These are phyloP conservation scores for Cavia porcellus DNA, from an alignment of 2,113 vertebrate species.

Conservation along the genomic window DNA sequence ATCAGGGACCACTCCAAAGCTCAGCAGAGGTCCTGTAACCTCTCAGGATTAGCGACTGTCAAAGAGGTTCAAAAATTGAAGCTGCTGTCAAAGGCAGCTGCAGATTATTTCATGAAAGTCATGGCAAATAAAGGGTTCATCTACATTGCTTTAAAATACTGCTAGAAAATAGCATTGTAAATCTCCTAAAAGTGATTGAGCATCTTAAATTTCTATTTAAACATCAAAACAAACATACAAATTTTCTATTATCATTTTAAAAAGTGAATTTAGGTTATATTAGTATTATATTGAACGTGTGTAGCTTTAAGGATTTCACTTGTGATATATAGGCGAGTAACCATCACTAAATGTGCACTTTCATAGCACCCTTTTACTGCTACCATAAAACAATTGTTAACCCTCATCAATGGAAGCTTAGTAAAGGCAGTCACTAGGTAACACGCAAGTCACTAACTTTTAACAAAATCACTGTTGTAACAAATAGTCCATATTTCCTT, in stretches of 20 bases:
- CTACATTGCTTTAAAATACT: slow-evolving; percentile 59
- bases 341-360: slow-evolving; percentile 2
- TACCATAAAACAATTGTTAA: slow-evolving; percentile 39
- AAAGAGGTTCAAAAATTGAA: slow-evolving; percentile 65
- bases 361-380: neutral
- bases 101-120: slow-evolving; percentile 63
- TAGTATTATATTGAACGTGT: slow-evolving; percentile 26
- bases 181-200: neutral
- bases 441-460: slow-evolving; percentile 1
- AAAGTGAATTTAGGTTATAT: slow-evolving; percentile 49
- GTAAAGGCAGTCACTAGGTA: slow-evolving; percentile 26
- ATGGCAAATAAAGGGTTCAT: slow-evolving; percentile 67
- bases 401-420: slow-evolving; percentile 17
- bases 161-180: neutral
- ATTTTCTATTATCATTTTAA: slow-evolving; percentile 40
- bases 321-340: neutral
- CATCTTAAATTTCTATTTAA: slow-evolving; percentile 64
- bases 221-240: slow-evolving; percentile 36
- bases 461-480: neutral
- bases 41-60: slow-evolving; percentile 78
- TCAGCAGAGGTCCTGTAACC: slow-evolving; percentile 81
- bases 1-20: slow-evolving; percentile 83
- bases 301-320: slow-evolving; percentile 43
- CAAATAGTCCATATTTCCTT: slow-evolving; percentile 56
- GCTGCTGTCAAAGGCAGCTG: slow-evolving; percentile 79